Evolutionary conservation across 2,888 invertebrate species (phyloP).

Genomic region (Dysmachus trigonus): DNA sequence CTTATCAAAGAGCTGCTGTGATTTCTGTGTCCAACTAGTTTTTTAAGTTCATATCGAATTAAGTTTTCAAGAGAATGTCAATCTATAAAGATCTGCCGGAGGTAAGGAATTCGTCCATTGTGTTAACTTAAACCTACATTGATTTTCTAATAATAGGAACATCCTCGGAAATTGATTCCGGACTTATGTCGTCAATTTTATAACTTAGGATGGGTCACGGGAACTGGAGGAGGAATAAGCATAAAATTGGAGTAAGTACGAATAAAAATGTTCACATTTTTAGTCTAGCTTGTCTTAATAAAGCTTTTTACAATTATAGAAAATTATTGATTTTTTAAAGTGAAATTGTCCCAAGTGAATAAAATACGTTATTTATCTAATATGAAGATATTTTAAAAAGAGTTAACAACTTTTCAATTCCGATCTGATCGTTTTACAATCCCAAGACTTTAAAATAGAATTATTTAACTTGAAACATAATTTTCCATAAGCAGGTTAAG

Average conservation of each 20-base stretch:
- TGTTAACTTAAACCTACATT: background rate
- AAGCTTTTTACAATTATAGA: background rate
- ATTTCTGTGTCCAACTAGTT: background rate
- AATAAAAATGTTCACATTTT: background rate
- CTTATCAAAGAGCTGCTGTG: background rate
- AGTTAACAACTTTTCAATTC: background rate
- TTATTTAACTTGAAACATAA: background rate
- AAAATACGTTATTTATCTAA: background rate
- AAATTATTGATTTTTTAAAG: constrained; percentile 51
- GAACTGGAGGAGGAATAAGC: constrained; percentile 95
- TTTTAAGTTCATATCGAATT: background rate
- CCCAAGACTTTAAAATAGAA: background rate
- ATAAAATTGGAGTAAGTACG: constrained; percentile 79
- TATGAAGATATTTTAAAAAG: background rate
- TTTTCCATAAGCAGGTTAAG: background rate
- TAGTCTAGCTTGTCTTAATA: background rate
- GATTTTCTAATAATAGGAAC: constrained; percentile 66
- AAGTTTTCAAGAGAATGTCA: constrained; percentile 54
- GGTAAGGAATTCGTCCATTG: constrained; percentile 49
- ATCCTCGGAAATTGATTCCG: constrained; percentile 86
- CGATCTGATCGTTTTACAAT: background rate
- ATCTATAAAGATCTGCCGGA: constrained; percentile 60
- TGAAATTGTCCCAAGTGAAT: background rate
- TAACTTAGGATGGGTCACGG: constrained; percentile 93
- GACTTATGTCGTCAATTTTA: constrained; percentile 91